Evolutionary conservation across 2,797 vertebrate species (phyloP).

Genomic region (Anguilla marmorata): DNA sequence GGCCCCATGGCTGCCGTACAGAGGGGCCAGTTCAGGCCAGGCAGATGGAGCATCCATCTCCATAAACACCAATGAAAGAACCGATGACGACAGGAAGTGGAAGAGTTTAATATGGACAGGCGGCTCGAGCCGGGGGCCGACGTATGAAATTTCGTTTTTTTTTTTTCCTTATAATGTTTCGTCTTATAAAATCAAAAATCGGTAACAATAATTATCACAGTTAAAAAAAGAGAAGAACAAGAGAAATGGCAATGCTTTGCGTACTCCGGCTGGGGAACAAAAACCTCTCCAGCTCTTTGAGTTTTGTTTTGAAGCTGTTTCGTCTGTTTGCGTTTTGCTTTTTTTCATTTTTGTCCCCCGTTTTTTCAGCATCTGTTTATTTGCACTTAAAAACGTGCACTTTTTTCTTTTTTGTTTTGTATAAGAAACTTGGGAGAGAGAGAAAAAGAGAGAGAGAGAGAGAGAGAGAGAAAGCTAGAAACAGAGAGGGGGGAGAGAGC

Average conservation of each 20-base stretch:
- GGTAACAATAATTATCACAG: conserved; percentile 64
- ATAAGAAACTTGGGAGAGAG: conserved; percentile 54
- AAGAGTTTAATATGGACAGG: conserved; percentile 17
- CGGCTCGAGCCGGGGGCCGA: conserved; percentile 41
- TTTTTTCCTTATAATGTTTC: conserved; percentile 55
- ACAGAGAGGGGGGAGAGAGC: not conserved
- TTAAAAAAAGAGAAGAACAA: conserved; percentile 57
- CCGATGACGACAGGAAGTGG: conserved; percentile 36
- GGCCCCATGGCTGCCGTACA: conserved; percentile 20
- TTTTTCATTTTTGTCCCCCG: conserved; percentile 45
- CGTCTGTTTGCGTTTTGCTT: conserved; percentile 48
- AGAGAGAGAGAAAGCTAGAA: not conserved
- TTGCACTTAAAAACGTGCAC: conserved; percentile 62
- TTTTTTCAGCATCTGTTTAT: conserved; percentile 56
- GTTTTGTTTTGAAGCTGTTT: conserved; percentile 57
- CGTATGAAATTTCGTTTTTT: conserved; percentile 48
- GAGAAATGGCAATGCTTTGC: conserved; percentile 47
- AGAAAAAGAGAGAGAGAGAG: not conserved
- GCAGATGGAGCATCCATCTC: conserved; percentile 27
- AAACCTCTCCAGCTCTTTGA: conserved; percentile 48
- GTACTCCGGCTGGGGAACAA: conserved; percentile 67
- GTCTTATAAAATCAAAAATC: conserved; percentile 70
- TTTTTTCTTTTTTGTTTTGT: conserved; percentile 55
- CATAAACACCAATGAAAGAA: conserved; percentile 44
- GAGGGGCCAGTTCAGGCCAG: conserved; percentile 44